Conservation (phyloP, 1,140 invertebrate genomes). For the Drosophila mauritiana region DNA sequence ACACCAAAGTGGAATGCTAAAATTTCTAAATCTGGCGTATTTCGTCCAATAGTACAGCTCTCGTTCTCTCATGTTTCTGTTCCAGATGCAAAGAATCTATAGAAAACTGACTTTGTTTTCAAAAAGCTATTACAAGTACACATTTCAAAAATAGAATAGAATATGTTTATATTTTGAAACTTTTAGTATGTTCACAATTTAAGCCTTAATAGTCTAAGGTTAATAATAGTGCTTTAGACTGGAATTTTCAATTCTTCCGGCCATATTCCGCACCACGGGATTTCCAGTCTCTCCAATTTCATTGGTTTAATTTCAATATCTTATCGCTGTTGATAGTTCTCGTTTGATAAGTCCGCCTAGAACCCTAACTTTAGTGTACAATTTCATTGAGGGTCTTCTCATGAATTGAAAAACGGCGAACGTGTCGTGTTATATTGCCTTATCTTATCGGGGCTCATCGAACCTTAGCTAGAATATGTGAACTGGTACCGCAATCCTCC, state of each 20-base stretch:
- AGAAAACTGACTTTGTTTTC: neutral
- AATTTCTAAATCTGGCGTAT: neutral
- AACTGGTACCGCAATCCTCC: constrained; percentile 2
- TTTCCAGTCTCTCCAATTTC: constrained; percentile 16
- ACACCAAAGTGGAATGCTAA: neutral
- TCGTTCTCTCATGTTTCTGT: neutral
- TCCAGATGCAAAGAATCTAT: neutral
- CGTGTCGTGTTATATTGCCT: neutral
- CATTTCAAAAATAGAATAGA: too few relatives aligned
- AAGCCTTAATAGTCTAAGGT: neutral
- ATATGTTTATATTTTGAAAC: neutral
- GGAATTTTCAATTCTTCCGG: neutral
- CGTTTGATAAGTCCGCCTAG: neutral
- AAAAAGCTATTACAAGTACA: neutral
- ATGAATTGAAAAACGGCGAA: constrained; percentile 22
- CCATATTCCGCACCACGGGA: neutral
- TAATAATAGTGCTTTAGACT: neutral
- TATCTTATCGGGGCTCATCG: constrained; percentile 36
- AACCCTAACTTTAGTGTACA: neutral
- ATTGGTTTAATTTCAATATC: constrained; percentile 4
- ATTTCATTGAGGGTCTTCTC: constrained; percentile 25
- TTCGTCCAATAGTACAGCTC: neutral
- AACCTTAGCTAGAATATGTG: neutral
- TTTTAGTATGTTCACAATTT: too few relatives aligned
- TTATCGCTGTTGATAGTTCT: constrained; percentile 22